Base-by-base conservation (phyloP, 2,113 vertebrate genomes). In the Rhea americana region DNA sequence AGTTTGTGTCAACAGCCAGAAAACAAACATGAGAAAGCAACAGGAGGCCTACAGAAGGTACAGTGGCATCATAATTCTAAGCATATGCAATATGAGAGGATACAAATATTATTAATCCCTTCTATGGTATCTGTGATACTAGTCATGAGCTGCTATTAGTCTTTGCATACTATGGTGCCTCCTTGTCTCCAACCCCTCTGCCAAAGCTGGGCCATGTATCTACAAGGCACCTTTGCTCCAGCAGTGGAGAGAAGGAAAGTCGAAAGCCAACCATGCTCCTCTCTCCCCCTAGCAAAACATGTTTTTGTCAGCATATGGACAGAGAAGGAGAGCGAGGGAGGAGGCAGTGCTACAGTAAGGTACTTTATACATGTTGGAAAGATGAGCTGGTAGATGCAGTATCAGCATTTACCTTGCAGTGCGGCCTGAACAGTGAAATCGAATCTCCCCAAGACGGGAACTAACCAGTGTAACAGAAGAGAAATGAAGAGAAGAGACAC, bases 51-150 rank as follows among this genome's bases (percentile, higher is more conserved):
- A 53, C 41, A 45, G 63, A 13, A 47, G 24, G 71, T 61, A 67
- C 0, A 0, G 53, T 2, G 7, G 32, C 72, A 72, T 5, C 0
- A 0, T 18, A 4, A 88, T 28, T 48, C 45, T 39, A 81, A 66
- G 67, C 41, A 63, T 47, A 22, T 24, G 24, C 47, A 82, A 56
- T 9, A 63, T 2, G 7, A 43, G 26, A 71, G n/a, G 13, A 48
- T 45, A 58, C 2, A 86, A 70, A 92, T 67, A 71, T 28, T 63
- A 58, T 50, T n/a, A 0, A 3, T 66, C 1, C 50, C 41, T 86
- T 63, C 47, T 39, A 20, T 13, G 15, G 11, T 24, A 18, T 13
- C 43, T 28, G 24, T 50, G 43, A 45, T 16, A 77, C 17, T 37
- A 63, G 14, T 22, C 63, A 90, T 82, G 17, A 50, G n/a, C 32